A percentile compares a stretch with the other conserved stretches of the same genome.
Evolutionary conservation across 2,113 vertebrate genomes (phyloP).

Genomic region (Callithrix jacchus): DNA sequence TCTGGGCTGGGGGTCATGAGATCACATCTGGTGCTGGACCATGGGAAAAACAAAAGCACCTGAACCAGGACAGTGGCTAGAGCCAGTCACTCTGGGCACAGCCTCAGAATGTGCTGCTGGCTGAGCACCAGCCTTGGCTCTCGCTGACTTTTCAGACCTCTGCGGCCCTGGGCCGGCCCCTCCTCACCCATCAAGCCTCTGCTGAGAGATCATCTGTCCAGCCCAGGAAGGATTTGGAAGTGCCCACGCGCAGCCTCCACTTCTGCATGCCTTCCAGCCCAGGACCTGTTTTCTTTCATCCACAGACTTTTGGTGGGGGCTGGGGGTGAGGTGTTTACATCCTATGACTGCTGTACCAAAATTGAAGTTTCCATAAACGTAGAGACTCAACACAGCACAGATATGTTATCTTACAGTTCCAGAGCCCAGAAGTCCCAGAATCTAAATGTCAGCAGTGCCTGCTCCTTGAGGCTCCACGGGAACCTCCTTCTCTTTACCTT

Average conservation of each 20-base stretch:
- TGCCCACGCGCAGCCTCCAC: not conserved
- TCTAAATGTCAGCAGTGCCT: not conserved
- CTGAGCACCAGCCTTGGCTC: accelerated
- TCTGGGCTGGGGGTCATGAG: not conserved
- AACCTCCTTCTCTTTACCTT: not conserved
- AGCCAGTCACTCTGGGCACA: too few relatives aligned
- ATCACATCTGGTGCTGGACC: not conserved
- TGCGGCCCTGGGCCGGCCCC: accelerated
- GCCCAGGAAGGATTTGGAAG: not conserved
- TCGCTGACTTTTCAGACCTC: not conserved
- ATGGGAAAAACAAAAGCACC: not conserved
- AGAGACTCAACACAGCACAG: not conserved
- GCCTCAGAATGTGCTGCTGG: accelerated
- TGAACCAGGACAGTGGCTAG: not conserved
- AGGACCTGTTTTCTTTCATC: not conserved
- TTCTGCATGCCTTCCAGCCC: accelerated
- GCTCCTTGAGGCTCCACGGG: not conserved
- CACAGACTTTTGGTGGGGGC: not conserved
- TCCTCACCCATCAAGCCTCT: not conserved
- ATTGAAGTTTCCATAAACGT: too few relatives aligned
- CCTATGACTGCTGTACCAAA: not conserved
- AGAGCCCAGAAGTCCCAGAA: not conserved
- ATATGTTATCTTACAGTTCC: not conserved
- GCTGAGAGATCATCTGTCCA: too few relatives aligned
- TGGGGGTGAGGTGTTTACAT: too few relatives aligned